Base-by-base conservation (phyloP, 2,888 invertebrate species). In the Sipha maydis region DNA sequence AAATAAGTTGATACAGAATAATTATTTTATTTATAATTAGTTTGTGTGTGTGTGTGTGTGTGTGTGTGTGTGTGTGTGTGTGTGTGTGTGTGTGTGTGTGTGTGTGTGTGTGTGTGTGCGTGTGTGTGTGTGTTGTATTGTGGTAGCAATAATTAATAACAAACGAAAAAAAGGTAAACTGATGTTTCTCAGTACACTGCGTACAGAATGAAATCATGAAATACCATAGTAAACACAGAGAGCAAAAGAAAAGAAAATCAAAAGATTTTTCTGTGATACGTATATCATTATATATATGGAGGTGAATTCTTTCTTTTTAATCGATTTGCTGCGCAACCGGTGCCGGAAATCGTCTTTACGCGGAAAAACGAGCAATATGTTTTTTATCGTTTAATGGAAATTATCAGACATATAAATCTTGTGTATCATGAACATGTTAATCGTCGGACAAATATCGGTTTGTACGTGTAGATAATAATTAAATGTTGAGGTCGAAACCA, bases 281-380 rank as follows among this genome's bases (percentile, higher is more conserved):
- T 14, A 14, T 28, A 41, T 28, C 38, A 48, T 48, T 48, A 77
- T 28, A n/a, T 48, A n/a, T 28, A 8, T 48, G 11, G 19, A 17
- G 19, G 25, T 56, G 80, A 41, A 61, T 25, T 61, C 41, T 67
- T 67, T n/a, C 25, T 38, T 67, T 71, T 31, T 31, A 71, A 71
- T 71, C 17, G 28, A 71, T 71, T 71, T 14, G 31, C 28, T 41
- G 67, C 19, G n/a, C 38, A 38, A 19, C 61, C 69, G 31, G 28
- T 54, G 31, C 82, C 82, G 82, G 82, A 82, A 82, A 69, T 82
- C 3, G 82, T 61, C 5, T 38, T 8, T 21, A n/a, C 67, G n/a
- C 41, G 38, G 67, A 69, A 34, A 80, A 67, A n/a, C 38, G 19
- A 21, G 56, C 56, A 61, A n/a, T 48, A 48, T 31, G 28, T 9